Evolutionary conservation across 2,113 vertebrate genomes (phyloP), one percentile per base, ranked within the genome.

Genomic region (Pachyramphus minor): DNA sequence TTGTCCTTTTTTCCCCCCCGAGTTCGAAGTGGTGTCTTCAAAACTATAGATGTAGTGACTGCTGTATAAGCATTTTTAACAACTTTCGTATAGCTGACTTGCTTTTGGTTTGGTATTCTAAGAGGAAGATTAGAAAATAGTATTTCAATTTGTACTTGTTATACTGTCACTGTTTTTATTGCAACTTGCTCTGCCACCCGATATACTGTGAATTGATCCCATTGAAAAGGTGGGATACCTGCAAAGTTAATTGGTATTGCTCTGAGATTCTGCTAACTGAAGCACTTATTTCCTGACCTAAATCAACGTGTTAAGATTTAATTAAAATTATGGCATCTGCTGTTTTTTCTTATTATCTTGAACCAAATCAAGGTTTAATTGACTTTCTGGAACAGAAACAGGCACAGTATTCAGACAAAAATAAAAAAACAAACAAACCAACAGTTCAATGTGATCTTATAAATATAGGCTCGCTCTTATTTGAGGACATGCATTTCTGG

Each of bases 311-410:
- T 71, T 88, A 24, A 12, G 17, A 31, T 89, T 94, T 95, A 96
- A 97, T 95, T 92, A 90, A 93, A 94, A 83, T 50, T 6, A 90
- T 89, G 37, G 7, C 81, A 92, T 94, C 58, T 92, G 60, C 60
- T 80, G 41, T 2, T 68, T 96, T 93, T 92, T 31, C 47, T 23
- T 60, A 52, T 18, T 49, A 21, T 73, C 55, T 68, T 89, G 59
- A 89, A 31, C 49, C 35, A 24, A 82, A 68, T 64, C 25, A 58
- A 95, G 94, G 35, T 79, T 87, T 83, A 93, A 69, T 86, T 27
- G 73, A 45, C 37, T 90, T 87, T 72, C 42, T 67, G 68, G 41
- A 73, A 53, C 16, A 75, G 37, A 93, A 93, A 17, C 7, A 58
- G 9, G 25, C 39, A 77, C 9, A 23, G 8, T 58, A 58, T 74